Base-by-base conservation (phyloP, 2,888 invertebrate genomes). In the Phrixothrix hirtus region DNA sequence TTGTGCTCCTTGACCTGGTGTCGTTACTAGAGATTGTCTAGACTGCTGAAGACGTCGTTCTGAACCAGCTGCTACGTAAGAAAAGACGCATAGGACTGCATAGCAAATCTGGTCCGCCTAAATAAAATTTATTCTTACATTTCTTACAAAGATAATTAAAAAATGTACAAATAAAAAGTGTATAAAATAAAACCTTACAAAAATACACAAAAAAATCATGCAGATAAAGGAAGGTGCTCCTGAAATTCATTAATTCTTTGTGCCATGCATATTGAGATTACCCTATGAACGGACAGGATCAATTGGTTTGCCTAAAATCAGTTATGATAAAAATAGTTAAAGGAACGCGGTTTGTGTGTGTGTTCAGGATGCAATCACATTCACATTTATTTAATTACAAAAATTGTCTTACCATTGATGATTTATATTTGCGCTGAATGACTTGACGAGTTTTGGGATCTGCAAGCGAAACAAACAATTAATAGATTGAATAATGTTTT, bases 91-190 rank as follows among this genome's bases (percentile, higher is more conserved):
- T 66, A 99, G 83, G 57, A 99, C 97, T 66, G 99, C 95, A 79
- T 99, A 99, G 79, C 97, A 98, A 71, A 99, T 99, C 79, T 98
- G 96, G 79, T 97, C 95, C 74, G 98, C 96, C 97, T 98, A 79
- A 26, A 60, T 61, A 58, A 36, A 36, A 34, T 50, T 5, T 5
- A 21, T 7, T 5, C 21, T 21, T 21, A 29, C 29, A 29, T n/a
- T n/a, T n/a, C n/a, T n/a, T n/a, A n/a, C n/a, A n/a, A n/a, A n/a
- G n/a, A n/a, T n/a, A 7, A 29, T 7, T 29, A 6, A 29, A 4
- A n/a, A n/a, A 29, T 14, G 9, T 15, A 35, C 16, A 16, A 34
- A 6, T 21, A 48, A 55, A 49, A 57, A 57, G 41, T 53, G 52
- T 51, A 47, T 53, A 62, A 58, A 63, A 64, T 61, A 55, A 60